A percentile compares a stretch with the other conserved stretches of the same genome.
These are phyloP conservation scores for Antheraea mylitta DNA, from an alignment of 1,140 invertebrate genomes.

Conservation along the genomic window DNA sequence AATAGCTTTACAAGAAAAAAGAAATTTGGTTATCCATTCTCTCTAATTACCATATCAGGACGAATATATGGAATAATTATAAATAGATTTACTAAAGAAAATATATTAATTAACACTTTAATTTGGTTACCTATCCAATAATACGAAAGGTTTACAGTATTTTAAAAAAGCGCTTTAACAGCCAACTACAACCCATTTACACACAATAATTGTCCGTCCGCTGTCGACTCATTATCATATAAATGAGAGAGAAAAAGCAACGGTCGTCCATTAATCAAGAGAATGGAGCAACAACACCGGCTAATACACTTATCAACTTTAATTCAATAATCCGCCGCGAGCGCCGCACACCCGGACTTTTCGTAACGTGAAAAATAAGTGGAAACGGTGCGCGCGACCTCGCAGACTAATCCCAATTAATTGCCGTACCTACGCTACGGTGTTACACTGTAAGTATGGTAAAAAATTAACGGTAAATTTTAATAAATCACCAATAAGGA, in stretches of 20 bases:
- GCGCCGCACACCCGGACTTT: conserved; percentile 50
- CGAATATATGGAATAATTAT: too few species aligned
- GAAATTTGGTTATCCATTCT: too few species aligned
- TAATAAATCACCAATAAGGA: not conserved
- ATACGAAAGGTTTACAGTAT: conserved; percentile 27
- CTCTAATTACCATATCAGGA: too few species aligned
- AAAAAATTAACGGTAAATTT: conserved; percentile 4
- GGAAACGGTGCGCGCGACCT: conserved; percentile 58
- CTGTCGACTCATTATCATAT: conserved; percentile 73
- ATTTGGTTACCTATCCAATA: not conserved
- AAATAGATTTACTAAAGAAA: not conserved
- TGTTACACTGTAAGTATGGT: not conserved
- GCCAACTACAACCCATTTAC: conserved; percentile 62
- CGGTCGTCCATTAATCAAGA: conserved; percentile 71
- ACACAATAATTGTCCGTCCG: conserved; percentile 69
- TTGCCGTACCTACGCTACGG: conserved; percentile 25
- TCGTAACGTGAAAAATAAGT: conserved; percentile 72
- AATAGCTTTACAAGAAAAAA: too few species aligned
- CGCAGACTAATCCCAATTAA: conserved; percentile 71
- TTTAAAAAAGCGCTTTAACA: conserved; percentile 58
- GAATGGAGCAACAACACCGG: conserved; percentile 73
- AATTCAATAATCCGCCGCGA: conserved; percentile 70
- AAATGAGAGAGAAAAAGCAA: conserved; percentile 77
- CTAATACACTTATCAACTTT: conserved; percentile 78
- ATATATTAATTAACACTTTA: not conserved